Evolutionary conservation across 2,888 invertebrate genomes (phyloP).

Genomic region (Toxonevra muliebris): DNA sequence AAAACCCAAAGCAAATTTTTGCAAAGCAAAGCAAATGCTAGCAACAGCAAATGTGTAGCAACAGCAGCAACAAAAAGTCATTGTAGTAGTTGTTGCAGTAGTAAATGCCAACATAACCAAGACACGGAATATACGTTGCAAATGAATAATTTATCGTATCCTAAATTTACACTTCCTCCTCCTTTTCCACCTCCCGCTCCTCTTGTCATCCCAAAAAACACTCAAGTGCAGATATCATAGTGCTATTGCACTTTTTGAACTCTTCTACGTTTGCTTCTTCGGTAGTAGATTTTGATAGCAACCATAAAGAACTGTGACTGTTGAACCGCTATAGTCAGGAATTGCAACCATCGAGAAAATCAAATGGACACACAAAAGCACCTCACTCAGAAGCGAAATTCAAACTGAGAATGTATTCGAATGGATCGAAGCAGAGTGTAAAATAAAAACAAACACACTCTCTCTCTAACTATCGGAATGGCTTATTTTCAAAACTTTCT

Average conservation of each 20-base stretch:
- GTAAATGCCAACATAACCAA: background rate
- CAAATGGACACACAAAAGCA: no score
- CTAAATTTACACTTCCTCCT: conserved; percentile 4
- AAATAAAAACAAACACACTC: no score
- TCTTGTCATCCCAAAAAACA: background rate
- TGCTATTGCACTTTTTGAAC: conserved; percentile 12
- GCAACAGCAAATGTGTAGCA: conserved; percentile 37
- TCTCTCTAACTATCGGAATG: no score
- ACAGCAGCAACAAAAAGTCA: background rate
- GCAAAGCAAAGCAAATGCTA: conserved; percentile 57
- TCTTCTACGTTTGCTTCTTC: conserved; percentile 1
- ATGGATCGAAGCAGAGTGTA: no score
- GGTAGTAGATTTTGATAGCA: background rate
- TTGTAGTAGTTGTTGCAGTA: conserved; percentile 8
- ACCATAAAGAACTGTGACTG: background rate
- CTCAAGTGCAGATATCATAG: conserved; percentile 14
- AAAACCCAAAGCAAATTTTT: conserved; percentile 55
- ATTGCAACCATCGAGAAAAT: no score
- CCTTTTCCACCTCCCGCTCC: background rate
- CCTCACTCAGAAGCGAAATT: no score
- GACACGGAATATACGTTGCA: conserved; percentile 16
- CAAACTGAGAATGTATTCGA: no score
- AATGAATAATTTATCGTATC: conserved; percentile 36
- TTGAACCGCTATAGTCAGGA: no score
- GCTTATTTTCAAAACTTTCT: no score